Base-by-base conservation (phyloP, 1,140 invertebrate genomes). In the Zelostemma sp. region DNA sequence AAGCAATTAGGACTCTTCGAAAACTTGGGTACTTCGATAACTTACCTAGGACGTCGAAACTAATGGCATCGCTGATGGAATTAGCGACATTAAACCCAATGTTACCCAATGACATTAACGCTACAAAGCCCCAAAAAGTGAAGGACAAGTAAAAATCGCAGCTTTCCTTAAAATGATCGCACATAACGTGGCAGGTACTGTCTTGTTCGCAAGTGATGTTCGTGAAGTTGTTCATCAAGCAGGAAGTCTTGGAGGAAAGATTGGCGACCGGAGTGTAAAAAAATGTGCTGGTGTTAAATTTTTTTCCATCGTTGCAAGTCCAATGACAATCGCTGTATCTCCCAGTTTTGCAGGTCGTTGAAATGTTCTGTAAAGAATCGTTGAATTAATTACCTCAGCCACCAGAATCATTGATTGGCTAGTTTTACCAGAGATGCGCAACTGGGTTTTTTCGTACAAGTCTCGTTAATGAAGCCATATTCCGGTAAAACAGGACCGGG, bases 41-140 rank as follows among this genome's bases (percentile, higher is more conserved):
- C 40, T 87, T 85, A 90, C 92, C 92, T 38, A 94, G 87, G 35
- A 93, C 85, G 82, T 93, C 92, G 75, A 93, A 94, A 80, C 92
- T 93, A 49, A 93, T 90, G 16, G 92, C 92, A 83, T 94, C 93
- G 28, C 90, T 92, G 18, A 93, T 90, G 50, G 90, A 92, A 72
- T 93, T 93, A 14, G 88, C 87, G 0, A 94, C 91, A 78, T 93
- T 93, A 73, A 91, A 94, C 12, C 90, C 89, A 63, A 93, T 90
- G 1, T 88, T 91, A 21, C 92, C 92, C 1, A 92, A 55, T 19
- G 89, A 90, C 84, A 93, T 89, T 4, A 93, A 76, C 1, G 91
- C 63, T 0, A 93, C 88, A 69, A 92, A 93, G 9, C 87, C 82
- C 92, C 92, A 93, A 74, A 94, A 94, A 11, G 87, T 86, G 0